Base-by-base conservation (phyloP, 1,140 invertebrate species). In the Brachionus rotundiformis region DNA sequence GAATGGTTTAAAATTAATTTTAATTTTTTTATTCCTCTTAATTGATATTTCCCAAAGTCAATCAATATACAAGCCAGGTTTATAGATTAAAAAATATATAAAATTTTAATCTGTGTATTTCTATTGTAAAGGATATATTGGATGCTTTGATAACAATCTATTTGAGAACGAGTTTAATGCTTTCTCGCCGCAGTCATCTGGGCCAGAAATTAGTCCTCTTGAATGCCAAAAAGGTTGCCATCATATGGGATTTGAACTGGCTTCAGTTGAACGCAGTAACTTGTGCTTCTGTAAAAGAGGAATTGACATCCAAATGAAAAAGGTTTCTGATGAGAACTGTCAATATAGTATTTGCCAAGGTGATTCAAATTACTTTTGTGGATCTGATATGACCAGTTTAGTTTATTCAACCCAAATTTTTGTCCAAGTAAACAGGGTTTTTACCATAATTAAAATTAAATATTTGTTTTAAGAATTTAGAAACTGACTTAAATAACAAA, bases 351-450 rank as follows among this genome's bases (percentile, higher is more conserved):
- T 44, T 4, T 73, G 68, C 36, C 8, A 10, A 44, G 68, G 68
- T 25, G 68, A 73, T 73, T 2, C 36, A 44, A 73, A 73, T 73
- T 73, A 44, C 44, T 73, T 13, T 73, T 73, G 68, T 44, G 68
- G 68, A 25, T 73, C 68, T 3, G 19, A 73, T 23, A 25, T 8
- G 5, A 8, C n/a, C 11, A 73, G 19, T 41, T 27, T 73, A 25
- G n/a, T 73, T 73, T 73, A 73, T 25, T 73, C 68, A 25, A 27
- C 68, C n/a, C 7, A 41, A 5, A 25, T 44, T 25, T 44, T 73
- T 25, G n/a, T 44, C 27, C 16, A 44, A 47, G 68, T 73, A 47
- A 44, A 25, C 19, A 2, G 3, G 11, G 44, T 44, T 25, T 44
- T 23, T 8, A 4, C 19, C 8, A 39, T 73, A 1, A 10, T n/a